Conservation (phyloP, 2,113 vertebrate species). For the Orthochromis indermauri region DNA sequence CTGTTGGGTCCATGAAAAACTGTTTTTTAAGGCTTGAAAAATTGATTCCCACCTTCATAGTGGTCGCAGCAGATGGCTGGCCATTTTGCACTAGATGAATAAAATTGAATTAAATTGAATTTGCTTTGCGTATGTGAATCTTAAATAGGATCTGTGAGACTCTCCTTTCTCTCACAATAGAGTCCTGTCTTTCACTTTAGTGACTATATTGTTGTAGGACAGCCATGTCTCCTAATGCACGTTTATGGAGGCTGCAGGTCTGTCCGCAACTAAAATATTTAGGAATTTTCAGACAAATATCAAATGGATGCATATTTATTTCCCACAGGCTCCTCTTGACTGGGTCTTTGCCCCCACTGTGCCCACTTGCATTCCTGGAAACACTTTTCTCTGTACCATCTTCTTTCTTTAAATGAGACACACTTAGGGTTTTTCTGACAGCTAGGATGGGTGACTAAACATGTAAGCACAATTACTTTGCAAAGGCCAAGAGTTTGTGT, state of each 20-base stretch:
- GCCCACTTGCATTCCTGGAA: neutral
- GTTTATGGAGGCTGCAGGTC: neutral
- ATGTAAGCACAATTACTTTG: neutral
- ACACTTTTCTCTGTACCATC: neutral
- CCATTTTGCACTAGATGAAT: neutral
- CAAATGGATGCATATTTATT: neutral
- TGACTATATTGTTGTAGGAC: neutral
- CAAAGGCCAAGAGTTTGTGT: neutral
- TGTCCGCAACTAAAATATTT: neutral
- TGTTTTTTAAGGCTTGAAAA: neutral
- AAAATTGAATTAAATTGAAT: neutral
- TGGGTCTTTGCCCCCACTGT: neutral
- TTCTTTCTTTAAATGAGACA: neutral
- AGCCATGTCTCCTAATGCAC: neutral
- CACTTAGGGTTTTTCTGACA: neutral
- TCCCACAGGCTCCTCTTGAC: neutral
- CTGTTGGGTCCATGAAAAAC: neutral
- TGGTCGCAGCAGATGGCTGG: neutral
- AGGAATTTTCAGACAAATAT: neutral
- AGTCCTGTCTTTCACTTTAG: neutral
- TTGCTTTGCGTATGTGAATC: neutral
- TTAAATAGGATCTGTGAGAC: neutral
- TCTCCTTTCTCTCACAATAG: neutral
- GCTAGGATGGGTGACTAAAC: neutral
- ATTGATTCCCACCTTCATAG: neutral